These are phyloP conservation scores for Oligia latruncula DNA, from an alignment of 2,888 invertebrate genomes.

Conservation along the genomic window DNA sequence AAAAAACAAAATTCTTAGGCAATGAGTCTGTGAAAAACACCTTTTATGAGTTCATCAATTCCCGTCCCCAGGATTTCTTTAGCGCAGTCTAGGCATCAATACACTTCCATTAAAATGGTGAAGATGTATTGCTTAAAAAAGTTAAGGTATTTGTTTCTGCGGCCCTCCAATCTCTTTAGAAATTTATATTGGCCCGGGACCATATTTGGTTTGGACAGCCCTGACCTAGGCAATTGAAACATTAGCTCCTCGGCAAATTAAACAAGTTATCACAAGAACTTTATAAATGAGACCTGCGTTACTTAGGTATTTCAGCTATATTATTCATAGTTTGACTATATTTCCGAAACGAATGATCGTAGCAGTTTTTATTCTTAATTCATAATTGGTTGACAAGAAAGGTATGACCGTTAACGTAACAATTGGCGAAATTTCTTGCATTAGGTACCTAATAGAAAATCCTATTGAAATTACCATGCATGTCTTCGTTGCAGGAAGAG, in stretches of 20 bases:
- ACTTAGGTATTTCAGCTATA: not conserved
- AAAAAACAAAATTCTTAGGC: not conserved
- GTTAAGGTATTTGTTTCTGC: not conserved
- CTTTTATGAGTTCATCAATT: not conserved
- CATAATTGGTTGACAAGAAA: not conserved
- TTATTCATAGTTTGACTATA: not conserved
- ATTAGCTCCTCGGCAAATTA: slow-evolving; percentile 21
- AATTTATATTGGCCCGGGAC: not conserved
- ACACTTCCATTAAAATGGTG: no score
- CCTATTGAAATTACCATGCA: not conserved
- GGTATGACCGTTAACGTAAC: not conserved
- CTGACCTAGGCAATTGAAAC: slow-evolving; percentile 3
- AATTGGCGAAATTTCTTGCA: not conserved
- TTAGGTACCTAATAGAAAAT: not conserved
- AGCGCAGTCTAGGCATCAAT: not conserved
- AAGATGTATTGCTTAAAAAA: no score
- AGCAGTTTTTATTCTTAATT: not conserved
- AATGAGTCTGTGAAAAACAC: not conserved
- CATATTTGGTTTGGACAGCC: not conserved
- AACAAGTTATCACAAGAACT: slow-evolving; percentile 25
- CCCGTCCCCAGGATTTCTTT: not conserved
- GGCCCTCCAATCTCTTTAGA: not conserved
- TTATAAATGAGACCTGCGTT: not conserved
- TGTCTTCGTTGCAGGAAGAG: slow-evolving; percentile 76
- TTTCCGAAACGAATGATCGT: slow-evolving; percentile 3